Evolutionary conservation across 23 tunicate species (phyloP), one percentile per base, ranked within the genome.

Genomic region (Ciona savignyi): DNA sequence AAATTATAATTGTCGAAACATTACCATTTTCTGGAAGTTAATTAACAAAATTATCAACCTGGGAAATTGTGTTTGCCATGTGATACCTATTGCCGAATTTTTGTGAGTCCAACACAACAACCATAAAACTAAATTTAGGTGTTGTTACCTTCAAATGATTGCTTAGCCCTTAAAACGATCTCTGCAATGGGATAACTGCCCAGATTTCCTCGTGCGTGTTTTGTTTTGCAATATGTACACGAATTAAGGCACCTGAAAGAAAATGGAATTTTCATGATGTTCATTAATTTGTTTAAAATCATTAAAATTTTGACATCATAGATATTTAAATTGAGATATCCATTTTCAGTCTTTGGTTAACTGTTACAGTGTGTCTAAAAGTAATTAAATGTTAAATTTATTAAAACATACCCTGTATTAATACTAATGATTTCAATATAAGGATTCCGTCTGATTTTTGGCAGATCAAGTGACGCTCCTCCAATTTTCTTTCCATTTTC

Each of bases 201-300:
- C 25, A 89, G 76, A 21, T 81, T 86, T 25, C 99, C 96, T 19
- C 96, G 67, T 27, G 99, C 96, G 62, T 95, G 95, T 71, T 81
- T 89, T 30, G 99, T 95, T 65, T 95, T 95, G 84, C 99, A 95
- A 63, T 95, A 95, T 11, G 99, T 95, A 63, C 99, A 95, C 1
- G 96, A 80, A 56, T 95, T 95, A 67, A 95, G 62, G 71, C 99
- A 95, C 27, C 96, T 89, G 51, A 32, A 70, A n/a, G 30, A 66
- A n/a, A n/a, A n/a, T n/a, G n/a, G n/a, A n/a, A n/a, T n/a, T n/a
- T n/a, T n/a, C n/a, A n/a, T n/a, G n/a, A n/a, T n/a, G n/a, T n/a
- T n/a, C n/a, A n/a, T n/a, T n/a, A n/a, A n/a, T n/a, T n/a, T n/a
- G n/a, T n/a, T n/a, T n/a, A n/a, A n/a, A n/a, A n/a, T n/a, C n/a